A percentile compares a stretch with the other conserved stretches of the same genome.
These are phyloP conservation scores for Oegoconia quadripuncta DNA, from an alignment of 2,888 invertebrate genomes.

Conservation along the genomic window DNA sequence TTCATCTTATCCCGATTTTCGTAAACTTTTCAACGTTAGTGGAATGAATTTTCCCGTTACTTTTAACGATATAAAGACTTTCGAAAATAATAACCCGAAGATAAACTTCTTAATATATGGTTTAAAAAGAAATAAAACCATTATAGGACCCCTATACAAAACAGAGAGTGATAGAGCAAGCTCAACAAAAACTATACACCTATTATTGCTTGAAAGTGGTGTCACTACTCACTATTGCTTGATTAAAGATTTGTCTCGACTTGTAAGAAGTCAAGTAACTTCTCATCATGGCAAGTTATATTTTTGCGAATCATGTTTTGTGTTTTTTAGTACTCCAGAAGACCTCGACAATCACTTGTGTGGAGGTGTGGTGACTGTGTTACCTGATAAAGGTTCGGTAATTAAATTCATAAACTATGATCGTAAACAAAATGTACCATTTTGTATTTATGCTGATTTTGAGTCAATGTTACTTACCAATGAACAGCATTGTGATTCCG, in stretches of 20 bases:
- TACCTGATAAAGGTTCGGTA: too few species aligned
- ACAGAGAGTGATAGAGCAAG: neutral
- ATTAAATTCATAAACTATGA: slow-evolving; percentile 16
- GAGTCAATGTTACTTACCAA: too few species aligned
- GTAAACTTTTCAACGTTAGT: neutral
- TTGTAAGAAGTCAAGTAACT: slow-evolving; percentile 7
- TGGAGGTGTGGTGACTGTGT: too few species aligned
- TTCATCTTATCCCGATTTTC: slow-evolving; percentile 1
- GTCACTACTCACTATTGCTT: slow-evolving; percentile 5
- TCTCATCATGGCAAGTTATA: slow-evolving; percentile 8
- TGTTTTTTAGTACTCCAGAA: too few species aligned
- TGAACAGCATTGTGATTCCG: too few species aligned
- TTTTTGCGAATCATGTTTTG: too few species aligned
- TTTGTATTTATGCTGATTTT: too few species aligned
- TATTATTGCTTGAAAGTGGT: slow-evolving; percentile 4
- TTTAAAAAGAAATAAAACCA: neutral
- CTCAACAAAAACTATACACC: neutral
- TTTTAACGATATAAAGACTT: neutral
- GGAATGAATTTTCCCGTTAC: slow-evolving; percentile 2
- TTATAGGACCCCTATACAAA: slow-evolving; percentile 5
- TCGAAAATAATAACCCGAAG: slow-evolving; percentile 4
- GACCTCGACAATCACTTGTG: too few species aligned
- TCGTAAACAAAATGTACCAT: slow-evolving; percentile 10
- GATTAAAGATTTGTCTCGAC: slow-evolving; percentile 6
- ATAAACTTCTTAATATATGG: slow-evolving; percentile 4